Percentiles rank a stretch among this genome's conserved stretches.
These are phyloP conservation scores for Notoglanidium macrostoma DNA, from an alignment of 2,797 vertebrate genomes.

Conservation along the genomic window DNA sequence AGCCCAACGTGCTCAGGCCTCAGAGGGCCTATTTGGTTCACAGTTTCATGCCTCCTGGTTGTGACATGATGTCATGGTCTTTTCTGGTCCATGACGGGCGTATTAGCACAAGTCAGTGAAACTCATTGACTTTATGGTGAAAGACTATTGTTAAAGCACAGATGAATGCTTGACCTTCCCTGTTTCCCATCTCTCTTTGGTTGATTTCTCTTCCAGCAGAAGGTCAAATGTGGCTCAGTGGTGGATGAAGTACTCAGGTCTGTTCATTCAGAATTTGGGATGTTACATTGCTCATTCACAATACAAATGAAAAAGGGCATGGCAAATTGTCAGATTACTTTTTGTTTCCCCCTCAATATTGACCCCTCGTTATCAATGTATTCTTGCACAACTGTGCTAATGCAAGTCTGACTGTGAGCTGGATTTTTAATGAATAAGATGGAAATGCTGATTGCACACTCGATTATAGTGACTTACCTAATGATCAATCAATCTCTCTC, in stretches of 20 bases:
- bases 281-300: background rate
- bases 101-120: background rate
- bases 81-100: constrained; percentile 33
- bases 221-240: background rate
- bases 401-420: background rate
- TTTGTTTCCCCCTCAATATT: background rate
- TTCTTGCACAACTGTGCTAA: background rate
- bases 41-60: constrained; percentile 22
- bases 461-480: background rate
- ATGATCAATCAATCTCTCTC: background rate
- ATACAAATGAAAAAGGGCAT: background rate
- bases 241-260: background rate
- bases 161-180: background rate
- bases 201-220: background rate
- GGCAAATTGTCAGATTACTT: background rate
- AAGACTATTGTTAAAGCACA: background rate
- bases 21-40: constrained; percentile 30
- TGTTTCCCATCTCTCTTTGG: background rate
- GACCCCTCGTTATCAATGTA: background rate
- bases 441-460: background rate
- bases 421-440: background rate
- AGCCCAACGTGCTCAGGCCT: background rate
- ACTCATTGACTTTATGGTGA: constrained; percentile 5
- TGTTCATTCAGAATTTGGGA: background rate
- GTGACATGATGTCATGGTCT: constrained; percentile 43